Evolutionary conservation across 35 echinoderm and acorn worm species (phyloP).

Genomic region (Hemicentrotus pulcherrimus): DNA sequence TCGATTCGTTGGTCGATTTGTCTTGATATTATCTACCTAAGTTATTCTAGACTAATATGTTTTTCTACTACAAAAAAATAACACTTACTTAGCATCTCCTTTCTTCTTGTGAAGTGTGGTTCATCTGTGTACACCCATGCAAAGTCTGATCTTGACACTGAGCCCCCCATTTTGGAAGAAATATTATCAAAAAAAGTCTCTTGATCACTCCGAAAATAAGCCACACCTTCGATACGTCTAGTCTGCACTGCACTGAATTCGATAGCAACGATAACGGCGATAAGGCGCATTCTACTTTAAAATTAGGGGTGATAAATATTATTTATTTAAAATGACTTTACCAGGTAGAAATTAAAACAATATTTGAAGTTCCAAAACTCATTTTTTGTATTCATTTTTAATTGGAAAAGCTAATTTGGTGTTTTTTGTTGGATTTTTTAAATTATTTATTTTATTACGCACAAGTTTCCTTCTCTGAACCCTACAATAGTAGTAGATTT

Average conservation of each 20-base stretch:
- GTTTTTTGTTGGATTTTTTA: not conserved
- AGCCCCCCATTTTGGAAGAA: conserved; percentile 72
- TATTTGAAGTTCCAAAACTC: no score
- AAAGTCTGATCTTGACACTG: conserved; percentile 89
- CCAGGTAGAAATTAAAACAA: no score
- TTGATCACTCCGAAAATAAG: not conserved
- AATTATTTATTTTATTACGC: not conserved
- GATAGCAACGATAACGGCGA: not conserved
- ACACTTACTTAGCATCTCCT: conserved; percentile 97
- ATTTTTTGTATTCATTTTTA: no score
- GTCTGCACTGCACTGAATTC: not conserved
- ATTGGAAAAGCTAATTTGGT: no score
- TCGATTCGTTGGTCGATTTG: no score
- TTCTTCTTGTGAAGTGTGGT: conserved; percentile 95
- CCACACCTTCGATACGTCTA: not conserved
- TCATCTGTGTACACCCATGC: conserved; percentile 98
- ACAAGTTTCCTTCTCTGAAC: not conserved
- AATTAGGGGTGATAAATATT: not conserved
- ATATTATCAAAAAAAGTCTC: not conserved
- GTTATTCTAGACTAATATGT: no score
- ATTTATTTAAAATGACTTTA: not conserved
- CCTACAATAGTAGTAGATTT: not conserved
- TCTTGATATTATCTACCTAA: no score
- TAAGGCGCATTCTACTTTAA: not conserved
- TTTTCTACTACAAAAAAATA: not conserved